A percentile compares a stretch with the other conserved stretches of the same genome.
Conservation (phyloP, 2,888 invertebrate species). For the Philaethria dido region DNA sequence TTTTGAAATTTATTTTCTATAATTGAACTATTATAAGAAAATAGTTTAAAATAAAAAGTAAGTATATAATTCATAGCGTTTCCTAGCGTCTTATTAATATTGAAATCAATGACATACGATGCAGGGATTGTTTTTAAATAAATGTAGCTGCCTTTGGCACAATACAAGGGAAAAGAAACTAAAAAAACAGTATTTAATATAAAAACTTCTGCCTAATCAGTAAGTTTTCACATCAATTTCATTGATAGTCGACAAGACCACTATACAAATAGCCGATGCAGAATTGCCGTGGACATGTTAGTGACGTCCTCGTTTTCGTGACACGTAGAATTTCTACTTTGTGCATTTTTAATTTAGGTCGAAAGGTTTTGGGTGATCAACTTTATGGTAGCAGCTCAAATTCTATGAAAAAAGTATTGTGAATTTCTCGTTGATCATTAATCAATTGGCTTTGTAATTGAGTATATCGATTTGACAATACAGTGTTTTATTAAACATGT, state of each 20-base stretch:
- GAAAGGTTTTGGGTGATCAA: conserved; percentile 15
- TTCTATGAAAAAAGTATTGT: conserved; percentile 4
- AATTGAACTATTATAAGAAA: too few relatives aligned
- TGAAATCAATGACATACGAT: too few relatives aligned
- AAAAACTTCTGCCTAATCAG: too few relatives aligned
- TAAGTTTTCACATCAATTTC: neutral
- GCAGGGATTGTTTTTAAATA: too few relatives aligned
- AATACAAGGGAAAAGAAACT: too few relatives aligned
- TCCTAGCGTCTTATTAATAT: too few relatives aligned
- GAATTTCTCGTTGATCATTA: neutral
- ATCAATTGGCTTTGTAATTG: neutral
- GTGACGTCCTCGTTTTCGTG: neutral
- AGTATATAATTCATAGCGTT: too few relatives aligned
- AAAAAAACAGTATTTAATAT: too few relatives aligned
- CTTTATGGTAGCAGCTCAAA: neutral
- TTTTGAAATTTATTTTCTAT: neutral
- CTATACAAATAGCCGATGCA: neutral
- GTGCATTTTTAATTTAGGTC: conserved; percentile 12
- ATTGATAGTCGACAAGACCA: neutral
- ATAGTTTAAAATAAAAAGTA: too few relatives aligned
- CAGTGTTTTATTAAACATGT: neutral
- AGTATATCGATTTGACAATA: neutral
- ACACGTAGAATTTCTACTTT: conserved; percentile 1
- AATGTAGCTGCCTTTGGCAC: too few relatives aligned
- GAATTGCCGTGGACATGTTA: neutral